Percentiles rank a stretch among this genome's conserved stretches.
Conservation (phyloP, 2,797 vertebrate genomes). For the Argya squamiceps region DNA sequence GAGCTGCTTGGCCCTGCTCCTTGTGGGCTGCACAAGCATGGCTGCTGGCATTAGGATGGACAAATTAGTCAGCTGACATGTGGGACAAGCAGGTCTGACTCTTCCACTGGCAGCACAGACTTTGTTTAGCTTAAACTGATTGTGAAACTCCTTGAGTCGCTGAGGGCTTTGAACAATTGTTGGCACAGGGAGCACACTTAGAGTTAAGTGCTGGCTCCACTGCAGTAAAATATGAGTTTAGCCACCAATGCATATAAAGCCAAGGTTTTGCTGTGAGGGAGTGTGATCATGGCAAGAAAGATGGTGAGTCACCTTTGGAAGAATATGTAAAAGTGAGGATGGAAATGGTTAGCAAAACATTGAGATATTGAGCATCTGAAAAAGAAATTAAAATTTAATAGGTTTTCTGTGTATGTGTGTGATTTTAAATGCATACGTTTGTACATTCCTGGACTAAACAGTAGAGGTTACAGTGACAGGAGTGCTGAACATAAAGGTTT, state of each 20-base stretch:
- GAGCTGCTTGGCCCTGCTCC: neutral
- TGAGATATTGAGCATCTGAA: neutral
- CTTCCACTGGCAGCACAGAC: neutral
- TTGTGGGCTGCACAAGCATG: neutral
- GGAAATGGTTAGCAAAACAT: neutral
- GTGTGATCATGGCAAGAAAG: neutral
- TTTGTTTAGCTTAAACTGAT: neutral
- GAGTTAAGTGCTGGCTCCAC: neutral
- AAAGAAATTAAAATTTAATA: neutral
- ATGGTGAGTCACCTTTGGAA: neutral
- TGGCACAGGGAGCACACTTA: neutral
- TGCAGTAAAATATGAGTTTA: neutral
- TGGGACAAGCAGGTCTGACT: neutral
- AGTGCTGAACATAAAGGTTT: neutral
- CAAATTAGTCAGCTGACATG: neutral
- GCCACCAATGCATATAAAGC: neutral
- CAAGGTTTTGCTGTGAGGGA: neutral
- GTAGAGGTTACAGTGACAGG: neutral
- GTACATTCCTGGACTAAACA: neutral
- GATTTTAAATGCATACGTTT: neutral
- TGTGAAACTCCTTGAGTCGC: neutral
- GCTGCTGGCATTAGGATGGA: neutral
- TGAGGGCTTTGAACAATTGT: neutral
- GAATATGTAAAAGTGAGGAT: neutral
- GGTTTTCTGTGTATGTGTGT: neutral